These are phyloP conservation scores for Ceratosolen fusciceps DNA, from an alignment of 1,140 invertebrate species.

Conservation along the genomic window DNA sequence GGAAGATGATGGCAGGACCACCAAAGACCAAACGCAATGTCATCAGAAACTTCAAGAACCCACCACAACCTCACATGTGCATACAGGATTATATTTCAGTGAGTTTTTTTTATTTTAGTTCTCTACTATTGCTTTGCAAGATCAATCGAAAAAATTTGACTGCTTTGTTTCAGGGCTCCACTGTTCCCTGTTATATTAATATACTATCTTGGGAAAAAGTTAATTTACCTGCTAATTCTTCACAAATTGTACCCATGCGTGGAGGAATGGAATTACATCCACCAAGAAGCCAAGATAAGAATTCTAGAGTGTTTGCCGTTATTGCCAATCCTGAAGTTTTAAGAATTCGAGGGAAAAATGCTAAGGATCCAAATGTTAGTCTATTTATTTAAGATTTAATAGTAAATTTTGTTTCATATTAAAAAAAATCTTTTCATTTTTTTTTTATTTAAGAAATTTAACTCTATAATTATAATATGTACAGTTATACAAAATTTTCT, in stretches of 20 bases:
- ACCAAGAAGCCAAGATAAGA: conserved; percentile 75
- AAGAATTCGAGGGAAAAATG: conserved; percentile 77
- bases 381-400: background rate
- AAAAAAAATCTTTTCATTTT: too few relatives aligned
- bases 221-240: conserved; percentile 75
- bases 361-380: conserved; percentile 74
- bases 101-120: conserved; percentile 44
- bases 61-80: conserved; percentile 82
- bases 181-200: conserved; percentile 75
- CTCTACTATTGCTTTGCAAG: background rate
- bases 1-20: conserved; percentile 63
- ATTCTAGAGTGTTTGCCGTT: conserved; percentile 78
- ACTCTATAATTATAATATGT: too few relatives aligned
- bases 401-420: background rate
- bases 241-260: conserved; percentile 77
- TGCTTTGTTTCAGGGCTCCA: conserved; percentile 58
- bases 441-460: too few relatives aligned
- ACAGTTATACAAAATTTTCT: too few relatives aligned
- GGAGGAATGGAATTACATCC: conserved; percentile 79
- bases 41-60: conserved; percentile 77
- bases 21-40: conserved; percentile 63
- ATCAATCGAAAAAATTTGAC: conserved; percentile 57
- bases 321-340: conserved; percentile 81
- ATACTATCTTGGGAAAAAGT: conserved; percentile 82
- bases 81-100: conserved; percentile 77